These are phyloP conservation scores for Pantherophis guttatus DNA, from an alignment of 2,113 vertebrate species.

Conservation along the genomic window DNA sequence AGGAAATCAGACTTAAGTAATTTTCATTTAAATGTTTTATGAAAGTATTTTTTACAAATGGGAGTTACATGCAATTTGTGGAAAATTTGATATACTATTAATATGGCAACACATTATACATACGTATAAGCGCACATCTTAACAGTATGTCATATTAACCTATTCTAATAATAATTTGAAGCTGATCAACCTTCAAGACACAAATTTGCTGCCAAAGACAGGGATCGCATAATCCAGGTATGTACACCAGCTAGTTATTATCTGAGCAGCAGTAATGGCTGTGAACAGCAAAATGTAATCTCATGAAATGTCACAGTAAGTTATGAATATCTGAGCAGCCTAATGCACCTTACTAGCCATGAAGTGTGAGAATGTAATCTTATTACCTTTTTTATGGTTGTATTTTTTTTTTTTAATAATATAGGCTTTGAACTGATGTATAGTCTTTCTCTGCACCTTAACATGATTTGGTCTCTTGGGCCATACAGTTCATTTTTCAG, in stretches of 20 bases:
- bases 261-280: constrained; percentile 74
- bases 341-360: constrained; percentile 81
- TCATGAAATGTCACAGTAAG: constrained; percentile 80
- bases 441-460: constrained; percentile 78
- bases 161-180: constrained; percentile 76
- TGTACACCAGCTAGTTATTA: constrained; percentile 74
- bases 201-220: constrained; percentile 79
- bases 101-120: constrained; percentile 65
- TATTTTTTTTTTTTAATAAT: constrained; percentile 81
- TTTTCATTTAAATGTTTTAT: constrained; percentile 61
- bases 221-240: constrained; percentile 70
- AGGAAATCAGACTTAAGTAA: constrained; percentile 60
- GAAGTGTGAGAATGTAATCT: constrained; percentile 82
- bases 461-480: constrained; percentile 77
- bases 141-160: constrained; percentile 71
- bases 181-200: constrained; percentile 79
- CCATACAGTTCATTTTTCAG: constrained; percentile 74
- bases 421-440: constrained; percentile 79
- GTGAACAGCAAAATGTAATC: constrained; percentile 80
- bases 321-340: constrained; percentile 84
- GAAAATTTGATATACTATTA: constrained; percentile 64
- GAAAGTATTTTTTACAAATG: constrained; percentile 58
- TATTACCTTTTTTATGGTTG: constrained; percentile 86
- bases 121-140: constrained; percentile 53
- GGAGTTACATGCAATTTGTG: constrained; percentile 47